phyloP scores from a whole-genome alignment of 64 coral and sea anemone species.

The Montipora cactus region DNA sequence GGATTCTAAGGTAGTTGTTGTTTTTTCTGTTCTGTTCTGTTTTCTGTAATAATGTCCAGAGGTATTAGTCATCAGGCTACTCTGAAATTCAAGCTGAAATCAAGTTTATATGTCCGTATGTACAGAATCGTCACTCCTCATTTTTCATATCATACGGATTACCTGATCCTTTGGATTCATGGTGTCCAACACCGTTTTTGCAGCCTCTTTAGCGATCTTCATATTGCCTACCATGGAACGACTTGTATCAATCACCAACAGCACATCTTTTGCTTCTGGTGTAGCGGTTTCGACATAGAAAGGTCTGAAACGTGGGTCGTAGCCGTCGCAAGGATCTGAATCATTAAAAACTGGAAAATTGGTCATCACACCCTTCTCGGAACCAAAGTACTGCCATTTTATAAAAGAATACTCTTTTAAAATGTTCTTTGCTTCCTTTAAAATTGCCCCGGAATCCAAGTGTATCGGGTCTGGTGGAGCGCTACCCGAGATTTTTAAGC shows the following conservation, averaged over 20 bases:
- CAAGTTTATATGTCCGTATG: too few species aligned
- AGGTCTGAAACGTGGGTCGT: slow-evolving; percentile 59
- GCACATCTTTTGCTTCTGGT: slow-evolving; percentile 59
- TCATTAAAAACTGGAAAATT: slow-evolving; percentile 40
- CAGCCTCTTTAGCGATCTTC: slow-evolving; percentile 47
- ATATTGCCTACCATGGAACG: slow-evolving; percentile 39
- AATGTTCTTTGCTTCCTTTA: slow-evolving; percentile 42
- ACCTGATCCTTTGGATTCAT: slow-evolving; percentile 72
- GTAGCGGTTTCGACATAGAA: slow-evolving; percentile 71
- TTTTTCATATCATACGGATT: too few species aligned
- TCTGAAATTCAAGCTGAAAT: too few species aligned
- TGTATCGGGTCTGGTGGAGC: neutral
- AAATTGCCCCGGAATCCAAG: slow-evolving; percentile 26
- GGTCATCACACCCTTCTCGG: slow-evolving; percentile 46
- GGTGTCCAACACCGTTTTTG: slow-evolving; percentile 51
- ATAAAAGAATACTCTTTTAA: slow-evolving; percentile 4
- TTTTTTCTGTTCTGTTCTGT: too few species aligned
- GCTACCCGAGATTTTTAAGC: slow-evolving; percentile 27
- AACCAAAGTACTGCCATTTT: slow-evolving; percentile 77
- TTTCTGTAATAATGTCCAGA: too few species aligned
- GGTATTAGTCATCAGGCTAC: too few species aligned
- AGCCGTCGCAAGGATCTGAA: neutral
- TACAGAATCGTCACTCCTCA: too few species aligned
- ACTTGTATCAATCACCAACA: slow-evolving; percentile 64
- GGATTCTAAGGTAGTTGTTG: too few species aligned